Conservation (phyloP, 2,888 invertebrate genomes). For the Odiellus spinosus region DNA sequence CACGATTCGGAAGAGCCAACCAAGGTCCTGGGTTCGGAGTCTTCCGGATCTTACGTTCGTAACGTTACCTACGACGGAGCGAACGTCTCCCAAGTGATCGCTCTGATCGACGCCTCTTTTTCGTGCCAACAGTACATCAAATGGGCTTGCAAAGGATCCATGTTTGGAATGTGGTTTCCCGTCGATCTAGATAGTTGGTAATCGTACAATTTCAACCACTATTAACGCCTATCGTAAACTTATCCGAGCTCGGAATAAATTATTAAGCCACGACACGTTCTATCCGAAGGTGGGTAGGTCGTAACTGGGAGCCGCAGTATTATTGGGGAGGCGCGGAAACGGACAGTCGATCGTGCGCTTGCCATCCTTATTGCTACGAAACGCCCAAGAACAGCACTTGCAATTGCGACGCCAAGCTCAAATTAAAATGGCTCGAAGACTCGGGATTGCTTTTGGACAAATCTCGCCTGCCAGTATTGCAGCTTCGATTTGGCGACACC, state of each 20-base stretch:
- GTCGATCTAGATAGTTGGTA: slow-evolving; percentile 21
- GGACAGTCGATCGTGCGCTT: slow-evolving; percentile 22
- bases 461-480: slow-evolving; percentile 20
- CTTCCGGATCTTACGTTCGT: slow-evolving; percentile 19
- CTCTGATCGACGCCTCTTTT: slow-evolving; percentile 20
- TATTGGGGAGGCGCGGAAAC: slow-evolving; percentile 24
- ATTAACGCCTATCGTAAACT: too few species aligned
- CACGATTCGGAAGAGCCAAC: slow-evolving; percentile 19
- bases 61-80: slow-evolving; percentile 19
- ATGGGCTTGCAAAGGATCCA: slow-evolving; percentile 23
- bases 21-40: slow-evolving; percentile 20
- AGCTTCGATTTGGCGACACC: slow-evolving; percentile 22
- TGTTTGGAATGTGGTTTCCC: slow-evolving; percentile 23
- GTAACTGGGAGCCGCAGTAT: slow-evolving; percentile 20
- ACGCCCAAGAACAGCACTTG: slow-evolving; percentile 21
- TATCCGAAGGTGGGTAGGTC: slow-evolving; percentile 21
- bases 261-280: too few species aligned
- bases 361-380: slow-evolving; percentile 22
- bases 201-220: too few species aligned
- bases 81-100: slow-evolving; percentile 14
- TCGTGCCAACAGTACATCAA: slow-evolving; percentile 23
- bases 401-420: slow-evolving; percentile 22
- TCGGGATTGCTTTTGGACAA: slow-evolving; percentile 21
- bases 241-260: too few species aligned
- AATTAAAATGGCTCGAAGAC: slow-evolving; percentile 20